A percentile compares a stretch with the other conserved stretches of the same genome.
phyloP scores from a whole-genome alignment of 2,113 vertebrate species.

The Zosterops japonicus region DNA sequence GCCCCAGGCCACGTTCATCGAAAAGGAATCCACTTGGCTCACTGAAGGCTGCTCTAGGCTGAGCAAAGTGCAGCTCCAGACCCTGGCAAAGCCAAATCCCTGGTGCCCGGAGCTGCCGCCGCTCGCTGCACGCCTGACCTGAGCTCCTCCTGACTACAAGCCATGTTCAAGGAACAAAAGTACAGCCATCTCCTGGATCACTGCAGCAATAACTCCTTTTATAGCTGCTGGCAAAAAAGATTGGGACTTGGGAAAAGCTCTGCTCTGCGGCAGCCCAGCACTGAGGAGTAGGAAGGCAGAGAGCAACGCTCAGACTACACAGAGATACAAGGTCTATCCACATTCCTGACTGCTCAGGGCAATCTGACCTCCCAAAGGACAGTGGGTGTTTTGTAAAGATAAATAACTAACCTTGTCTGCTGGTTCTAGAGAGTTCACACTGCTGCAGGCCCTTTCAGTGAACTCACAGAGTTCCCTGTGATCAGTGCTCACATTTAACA shows the following conservation, averaged over 20 bases:
- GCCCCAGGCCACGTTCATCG: neutral
- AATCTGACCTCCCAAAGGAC: neutral
- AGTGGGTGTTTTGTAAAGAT: neutral
- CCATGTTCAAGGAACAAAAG: neutral
- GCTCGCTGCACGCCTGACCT: neutral
- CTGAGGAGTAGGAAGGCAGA: neutral
- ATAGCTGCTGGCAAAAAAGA: neutral
- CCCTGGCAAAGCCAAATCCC: neutral
- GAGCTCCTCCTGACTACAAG: neutral
- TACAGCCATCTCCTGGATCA: neutral
- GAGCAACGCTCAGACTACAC: rapidly evolving
- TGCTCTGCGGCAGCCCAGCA: neutral
- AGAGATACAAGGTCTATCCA: neutral
- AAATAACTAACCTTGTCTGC: neutral
- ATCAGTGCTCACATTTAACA: neutral
- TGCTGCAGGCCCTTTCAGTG: neutral
- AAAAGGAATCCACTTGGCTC: neutral
- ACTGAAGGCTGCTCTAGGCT: neutral
- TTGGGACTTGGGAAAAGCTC: neutral
- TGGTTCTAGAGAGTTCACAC: neutral
- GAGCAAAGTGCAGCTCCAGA: neutral
- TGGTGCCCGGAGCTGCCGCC: rapidly evolving
- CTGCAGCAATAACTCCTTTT: neutral
- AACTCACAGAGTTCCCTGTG: neutral
- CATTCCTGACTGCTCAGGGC: neutral